Percentiles rank a stretch among this genome's conserved stretches.
phyloP scores from a whole-genome alignment of 2,888 invertebrate species.

The Metellina segmentata region DNA sequence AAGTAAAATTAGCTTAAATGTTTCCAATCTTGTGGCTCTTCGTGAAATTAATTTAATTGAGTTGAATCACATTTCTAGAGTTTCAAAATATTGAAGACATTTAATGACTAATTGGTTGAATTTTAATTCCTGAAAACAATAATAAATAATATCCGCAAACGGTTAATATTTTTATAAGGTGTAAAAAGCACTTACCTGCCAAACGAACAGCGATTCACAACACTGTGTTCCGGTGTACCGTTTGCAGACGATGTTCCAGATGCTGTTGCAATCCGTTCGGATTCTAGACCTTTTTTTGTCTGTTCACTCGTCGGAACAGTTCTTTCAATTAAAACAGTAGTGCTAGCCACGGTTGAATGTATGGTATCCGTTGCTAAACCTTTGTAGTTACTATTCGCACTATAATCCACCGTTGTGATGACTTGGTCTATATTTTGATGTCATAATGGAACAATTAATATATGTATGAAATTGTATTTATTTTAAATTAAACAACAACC shows the following conservation, averaged over 20 bases:
- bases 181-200: slow-evolving; percentile 39
- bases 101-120: too few relatives aligned
- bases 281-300: slow-evolving; percentile 48
- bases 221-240: slow-evolving; percentile 35
- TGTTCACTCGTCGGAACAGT: slow-evolving; percentile 60
- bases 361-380: not conserved
- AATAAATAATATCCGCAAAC: too few relatives aligned
- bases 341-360: slow-evolving; percentile 65
- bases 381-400: not conserved
- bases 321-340: slow-evolving; percentile 61
- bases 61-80: too few relatives aligned
- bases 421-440: too few relatives aligned
- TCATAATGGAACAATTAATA: too few relatives aligned
- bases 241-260: slow-evolving; percentile 35
- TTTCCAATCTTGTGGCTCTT: too few relatives aligned
- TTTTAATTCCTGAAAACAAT: too few relatives aligned
- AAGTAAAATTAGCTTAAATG: too few relatives aligned
- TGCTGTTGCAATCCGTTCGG: slow-evolving; percentile 28
- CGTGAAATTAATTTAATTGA: too few relatives aligned
- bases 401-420: not conserved
- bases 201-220: slow-evolving; percentile 31
- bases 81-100: not conserved
- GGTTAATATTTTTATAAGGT: not conserved
- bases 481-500: too few relatives aligned
- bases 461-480: too few relatives aligned